Evolutionary conservation across 2,797 vertebrate species (phyloP).

Genomic region (Erpetoichthys calabaricus): DNA sequence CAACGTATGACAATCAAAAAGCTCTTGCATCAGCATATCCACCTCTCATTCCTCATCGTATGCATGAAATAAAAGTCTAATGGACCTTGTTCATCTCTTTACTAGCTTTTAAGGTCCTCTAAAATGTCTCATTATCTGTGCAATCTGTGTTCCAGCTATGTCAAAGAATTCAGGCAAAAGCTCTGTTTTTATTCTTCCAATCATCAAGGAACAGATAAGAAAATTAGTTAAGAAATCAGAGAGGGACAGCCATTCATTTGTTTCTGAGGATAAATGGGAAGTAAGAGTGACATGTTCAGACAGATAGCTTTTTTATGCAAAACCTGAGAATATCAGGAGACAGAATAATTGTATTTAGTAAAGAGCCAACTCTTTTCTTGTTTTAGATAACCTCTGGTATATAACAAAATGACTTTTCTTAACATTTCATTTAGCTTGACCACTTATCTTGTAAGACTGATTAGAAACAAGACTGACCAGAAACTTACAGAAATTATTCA

Average conservation of each 20-base stretch:
- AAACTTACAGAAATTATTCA: no score
- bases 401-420: no score
- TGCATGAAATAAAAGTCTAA: conserved; percentile 78
- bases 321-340: conserved; percentile 9
- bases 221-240: conserved; percentile 71
- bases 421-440: no score
- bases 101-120: conserved; percentile 66
- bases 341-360: not conserved
- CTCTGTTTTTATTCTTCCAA: conserved; percentile 67
- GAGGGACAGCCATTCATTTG: conserved; percentile 36
- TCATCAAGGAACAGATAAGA: conserved; percentile 51
- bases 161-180: conserved; percentile 42
- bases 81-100: conserved; percentile 73
- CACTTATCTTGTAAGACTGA: no score
- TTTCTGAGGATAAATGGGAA: conserved; percentile 26
- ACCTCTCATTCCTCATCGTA: conserved; percentile 56
- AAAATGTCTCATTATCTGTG: conserved; percentile 62
- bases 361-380: not conserved
- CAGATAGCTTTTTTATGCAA: conserved; percentile 15
- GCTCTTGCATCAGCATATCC: conserved; percentile 53
- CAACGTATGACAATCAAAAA: conserved; percentile 53
- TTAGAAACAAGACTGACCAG: no score
- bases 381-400: conserved; percentile 5
- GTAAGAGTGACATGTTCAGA: conserved; percentile 12
- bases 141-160: conserved; percentile 67